phyloP scores from a whole-genome alignment of 2,797 vertebrate species.

The Propithecus deckenii region DNA sequence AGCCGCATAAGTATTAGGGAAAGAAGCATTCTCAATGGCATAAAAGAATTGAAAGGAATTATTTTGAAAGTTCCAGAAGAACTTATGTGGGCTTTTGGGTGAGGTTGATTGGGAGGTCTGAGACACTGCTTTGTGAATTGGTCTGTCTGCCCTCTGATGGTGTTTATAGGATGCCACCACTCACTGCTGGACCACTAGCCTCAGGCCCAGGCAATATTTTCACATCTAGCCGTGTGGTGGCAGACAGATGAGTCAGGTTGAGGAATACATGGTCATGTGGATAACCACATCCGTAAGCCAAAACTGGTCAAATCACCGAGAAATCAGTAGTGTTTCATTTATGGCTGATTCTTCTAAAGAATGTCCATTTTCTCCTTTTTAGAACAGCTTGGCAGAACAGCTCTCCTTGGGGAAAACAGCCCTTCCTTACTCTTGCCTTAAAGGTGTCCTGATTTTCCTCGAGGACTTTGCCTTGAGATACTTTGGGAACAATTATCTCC shows the following conservation, averaged over 20 bases:
- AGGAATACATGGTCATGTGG: background rate
- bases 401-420: background rate
- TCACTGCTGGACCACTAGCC: background rate
- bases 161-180: background rate
- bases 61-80: background rate
- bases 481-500: background rate
- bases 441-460: background rate
- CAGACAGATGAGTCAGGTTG: background rate
- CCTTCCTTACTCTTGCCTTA: background rate
- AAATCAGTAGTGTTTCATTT: background rate
- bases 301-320: conserved; percentile 4
- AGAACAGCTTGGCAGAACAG: background rate
- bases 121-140: background rate
- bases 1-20: background rate
- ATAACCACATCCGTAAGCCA: background rate
- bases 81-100: background rate
- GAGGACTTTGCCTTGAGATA: background rate
- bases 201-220: background rate
- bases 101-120: background rate
- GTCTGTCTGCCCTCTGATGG: background rate
- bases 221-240: background rate
- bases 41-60: background rate
- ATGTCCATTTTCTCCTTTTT: background rate
- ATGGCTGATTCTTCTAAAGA: background rate
- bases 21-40: background rate